Evolutionary conservation across 1,140 invertebrate species (phyloP), one percentile per base, ranked within the genome.

Genomic region (Hylyphantes graminicola): DNA sequence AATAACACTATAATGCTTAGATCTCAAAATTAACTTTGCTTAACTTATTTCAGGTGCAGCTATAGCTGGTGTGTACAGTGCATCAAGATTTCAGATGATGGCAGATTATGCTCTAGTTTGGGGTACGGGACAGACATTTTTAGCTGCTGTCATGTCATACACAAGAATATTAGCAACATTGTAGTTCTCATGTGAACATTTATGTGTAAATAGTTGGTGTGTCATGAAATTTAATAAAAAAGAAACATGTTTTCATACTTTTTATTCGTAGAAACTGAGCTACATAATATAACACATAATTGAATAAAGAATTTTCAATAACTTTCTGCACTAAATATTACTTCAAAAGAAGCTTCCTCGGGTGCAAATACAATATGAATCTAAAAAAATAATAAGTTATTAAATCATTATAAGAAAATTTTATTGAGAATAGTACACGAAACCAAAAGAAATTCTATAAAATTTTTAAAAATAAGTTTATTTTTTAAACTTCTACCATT

Each of bases 91-190:
- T 89, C 93, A 93, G 88, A 96, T 98, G 96, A 93, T 93, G 79
- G 94, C 95, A 21, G 92, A 96, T 73, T 96, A 97, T 91, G 96
- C 96, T 53, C 92, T 97, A 88, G 92, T 97, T 74, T 98, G 96
- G 95, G 97, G 97, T 72, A 93, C 96, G 61, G 96, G 96, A 85
- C 96, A 98, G 90, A 98, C 96, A n/a, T 91, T 96, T 72, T 89
- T 96, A 57, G 94, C 95, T 54, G 94, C 94, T 78, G 94, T 95
- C 87, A 93, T 98, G 85, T 96, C 96, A 51, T 97, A 97, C 88
- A 96, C 96, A 74, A 93, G 96, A 89, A 96, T 98, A 86, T 91
- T 98, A 88, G 96, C 96, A 74, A 98, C 96, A 63, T 92, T 98
- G 88, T 97, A 93, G 6, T 61, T 15, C 59, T 61, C 17, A 13